Evolutionary conservation across 2,888 invertebrate genomes (phyloP), one percentile per base, ranked within the genome.

Genomic region (Crioceris asparagi): DNA sequence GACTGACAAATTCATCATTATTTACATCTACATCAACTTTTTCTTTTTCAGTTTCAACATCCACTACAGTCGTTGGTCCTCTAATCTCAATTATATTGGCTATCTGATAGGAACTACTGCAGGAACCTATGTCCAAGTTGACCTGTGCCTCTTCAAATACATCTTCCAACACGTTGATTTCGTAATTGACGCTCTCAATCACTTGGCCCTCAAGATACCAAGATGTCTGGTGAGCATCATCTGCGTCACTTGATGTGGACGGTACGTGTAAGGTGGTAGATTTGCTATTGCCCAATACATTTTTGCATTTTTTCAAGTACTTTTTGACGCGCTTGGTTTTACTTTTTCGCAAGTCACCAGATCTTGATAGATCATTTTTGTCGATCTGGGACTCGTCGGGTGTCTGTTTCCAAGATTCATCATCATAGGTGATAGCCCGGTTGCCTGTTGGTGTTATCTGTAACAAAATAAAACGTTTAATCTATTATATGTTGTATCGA

Each of bases 271-370:
- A 26, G 37, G 46, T 46, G 17, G 43, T 49, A 5, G 46, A 46
- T 25, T 39, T 44, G 17, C 49, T 48, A 37, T 39, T 52, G 40
- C 54, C 57, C 5, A 71, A 51, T 1, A 64, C 71, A 35, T 66
- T 69, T 54, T 70, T 71, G 51, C 71, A 72, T 46, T 61, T 62
- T 49, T 67, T 67, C 33, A 72, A 52, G 50, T 71, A 71, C 44
- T 65, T 70, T 53, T 70, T 71, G 15, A 72, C 70, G 32, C 68
- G 64, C 51, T 70, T 69, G 11, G 69, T 63, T 53, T 67, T 70
- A 50, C 70, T 71, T 51, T 69, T 67, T 8, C 69, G 64, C 8
- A 58, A 59, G 47, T 69, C 69, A 39, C 60, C 55, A 25, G 61
- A 56, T 4, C 65, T 57, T 1, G 56, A 50, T 14, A 62, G 39